phyloP scores from a whole-genome alignment of 2,113 vertebrate genomes.

The Amblyornis subalaris region DNA sequence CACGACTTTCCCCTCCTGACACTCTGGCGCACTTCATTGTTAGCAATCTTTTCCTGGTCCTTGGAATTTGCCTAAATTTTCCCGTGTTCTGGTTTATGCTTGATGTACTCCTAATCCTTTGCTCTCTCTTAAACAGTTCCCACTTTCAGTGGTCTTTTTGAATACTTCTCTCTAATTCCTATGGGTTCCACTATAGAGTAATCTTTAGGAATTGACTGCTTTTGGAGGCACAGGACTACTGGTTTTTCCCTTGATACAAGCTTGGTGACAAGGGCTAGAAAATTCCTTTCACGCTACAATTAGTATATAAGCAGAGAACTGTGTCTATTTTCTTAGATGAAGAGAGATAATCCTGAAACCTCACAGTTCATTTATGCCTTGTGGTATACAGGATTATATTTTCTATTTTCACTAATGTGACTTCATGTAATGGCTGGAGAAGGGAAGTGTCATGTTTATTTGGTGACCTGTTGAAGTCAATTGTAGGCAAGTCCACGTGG shows the following conservation, averaged over 20 bases:
- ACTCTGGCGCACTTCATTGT: background rate
- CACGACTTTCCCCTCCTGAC: background rate
- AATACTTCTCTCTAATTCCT: background rate
- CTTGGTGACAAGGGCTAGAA: background rate
- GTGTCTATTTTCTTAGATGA: background rate
- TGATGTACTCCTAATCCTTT: background rate
- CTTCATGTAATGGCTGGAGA: background rate
- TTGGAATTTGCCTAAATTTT: background rate
- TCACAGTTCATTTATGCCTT: accelerated
- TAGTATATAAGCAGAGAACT: background rate
- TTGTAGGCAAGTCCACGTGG: background rate
- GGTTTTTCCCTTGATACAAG: background rate
- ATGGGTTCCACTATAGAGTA: background rate
- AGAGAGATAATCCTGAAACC: background rate
- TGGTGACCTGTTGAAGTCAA: background rate
- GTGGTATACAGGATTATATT: background rate
- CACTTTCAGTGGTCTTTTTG: background rate
- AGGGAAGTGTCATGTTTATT: background rate
- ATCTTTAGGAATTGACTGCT: background rate
- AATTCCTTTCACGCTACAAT: background rate
- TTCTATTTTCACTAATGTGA: background rate
- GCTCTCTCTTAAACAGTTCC: background rate
- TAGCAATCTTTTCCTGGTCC: background rate
- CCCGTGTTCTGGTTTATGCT: background rate
- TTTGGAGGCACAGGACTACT: background rate